Percentiles rank a stretch among this genome's conserved stretches.
Conservation (phyloP, 2,888 invertebrate genomes). For the Charanyca ferruginea region DNA sequence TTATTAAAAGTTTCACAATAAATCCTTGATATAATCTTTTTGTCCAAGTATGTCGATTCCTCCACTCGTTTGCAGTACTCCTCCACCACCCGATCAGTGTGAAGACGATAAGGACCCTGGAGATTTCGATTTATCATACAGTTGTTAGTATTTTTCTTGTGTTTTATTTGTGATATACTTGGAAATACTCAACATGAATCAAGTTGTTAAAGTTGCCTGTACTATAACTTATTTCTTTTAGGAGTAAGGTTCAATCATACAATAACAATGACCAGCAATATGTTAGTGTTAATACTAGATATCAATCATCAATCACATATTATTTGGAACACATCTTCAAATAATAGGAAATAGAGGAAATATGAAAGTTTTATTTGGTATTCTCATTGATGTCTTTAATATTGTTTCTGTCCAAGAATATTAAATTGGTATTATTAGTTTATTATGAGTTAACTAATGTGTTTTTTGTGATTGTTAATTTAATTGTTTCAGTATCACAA, state of each 20-base stretch:
- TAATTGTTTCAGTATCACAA: slow-evolving; percentile 82
- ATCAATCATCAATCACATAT: slow-evolving; percentile 12
- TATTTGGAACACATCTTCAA: slow-evolving; percentile 1
- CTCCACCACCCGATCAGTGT: slow-evolving; percentile 92
- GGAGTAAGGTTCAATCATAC: slow-evolving; percentile 31
- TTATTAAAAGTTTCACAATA: slow-evolving; percentile 61
- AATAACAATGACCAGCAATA: slow-evolving; percentile 33
- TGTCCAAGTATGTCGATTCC: slow-evolving; percentile 91
- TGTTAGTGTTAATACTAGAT: not conserved
- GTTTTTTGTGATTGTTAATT: too few species aligned
- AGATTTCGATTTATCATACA: slow-evolving; percentile 86
- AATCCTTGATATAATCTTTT: slow-evolving; percentile 65
- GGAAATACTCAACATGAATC: not conserved
- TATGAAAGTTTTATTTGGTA: slow-evolving; percentile 5
- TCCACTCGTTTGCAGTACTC: slow-evolving; percentile 92
- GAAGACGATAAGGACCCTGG: slow-evolving; percentile 92
- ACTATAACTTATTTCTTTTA: slow-evolving; percentile 4
- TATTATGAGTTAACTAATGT: too few species aligned
- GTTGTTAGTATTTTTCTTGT: slow-evolving; percentile 77
- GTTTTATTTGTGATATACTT: slow-evolving; percentile 1
- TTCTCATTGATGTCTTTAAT: slow-evolving; percentile 22
- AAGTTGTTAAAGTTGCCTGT: slow-evolving; percentile 22
- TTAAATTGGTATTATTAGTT: not conserved
- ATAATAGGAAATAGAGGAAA: not conserved
- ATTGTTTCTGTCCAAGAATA: slow-evolving; percentile 7